Conservation (phyloP, 2,113 vertebrate genomes). For the Aphyosemion australe region DNA sequence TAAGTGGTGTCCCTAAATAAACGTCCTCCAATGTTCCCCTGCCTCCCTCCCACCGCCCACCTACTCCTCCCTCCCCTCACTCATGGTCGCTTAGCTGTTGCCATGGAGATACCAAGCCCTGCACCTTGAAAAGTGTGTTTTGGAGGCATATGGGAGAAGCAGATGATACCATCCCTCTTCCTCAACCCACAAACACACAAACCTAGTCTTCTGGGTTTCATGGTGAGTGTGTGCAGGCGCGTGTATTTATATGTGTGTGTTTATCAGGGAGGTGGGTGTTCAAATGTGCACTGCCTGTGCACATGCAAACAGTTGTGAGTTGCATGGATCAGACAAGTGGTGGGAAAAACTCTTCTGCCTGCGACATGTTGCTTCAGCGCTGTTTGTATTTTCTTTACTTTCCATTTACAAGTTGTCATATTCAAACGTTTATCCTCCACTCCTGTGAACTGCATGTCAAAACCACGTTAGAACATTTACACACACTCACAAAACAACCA, state of each 20-base stretch:
- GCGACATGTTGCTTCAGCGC: slow-evolving; percentile 15
- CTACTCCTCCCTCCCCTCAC: slow-evolving; percentile 36
- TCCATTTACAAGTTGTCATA: slow-evolving; percentile 25
- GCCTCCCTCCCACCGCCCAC: slow-evolving; percentile 28
- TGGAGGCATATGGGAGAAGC: slow-evolving; percentile 65
- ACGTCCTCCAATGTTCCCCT: slow-evolving; percentile 12
- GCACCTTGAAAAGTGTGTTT: slow-evolving; percentile 81
- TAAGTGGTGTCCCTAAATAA: slow-evolving; percentile 13
- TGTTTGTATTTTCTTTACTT: slow-evolving; percentile 8
- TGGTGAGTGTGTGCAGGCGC: slow-evolving; percentile 32
- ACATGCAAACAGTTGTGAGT: slow-evolving; percentile 69
- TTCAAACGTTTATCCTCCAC: slow-evolving; percentile 7
- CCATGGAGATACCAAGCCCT: slow-evolving; percentile 83
- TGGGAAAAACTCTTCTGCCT: slow-evolving; percentile 46
- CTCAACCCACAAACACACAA: slow-evolving; percentile 56
- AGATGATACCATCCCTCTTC: slow-evolving; percentile 73
- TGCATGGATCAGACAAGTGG: slow-evolving; percentile 47
- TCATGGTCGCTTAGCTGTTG: slow-evolving; percentile 74
- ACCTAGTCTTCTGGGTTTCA: slow-evolving; percentile 60
- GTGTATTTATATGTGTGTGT: slow-evolving; percentile 25
- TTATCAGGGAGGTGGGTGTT: slow-evolving; percentile 55
- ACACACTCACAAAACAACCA: slow-evolving; percentile 2
- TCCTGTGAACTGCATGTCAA: slow-evolving; percentile 22
- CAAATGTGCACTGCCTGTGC: slow-evolving; percentile 59
- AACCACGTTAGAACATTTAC: slow-evolving; percentile 1